A percentile compares a stretch with the other conserved stretches of the same genome.
These are phyloP conservation scores for Cygnus olor DNA, from an alignment of 2,797 vertebrate species.

Conservation along the genomic window DNA sequence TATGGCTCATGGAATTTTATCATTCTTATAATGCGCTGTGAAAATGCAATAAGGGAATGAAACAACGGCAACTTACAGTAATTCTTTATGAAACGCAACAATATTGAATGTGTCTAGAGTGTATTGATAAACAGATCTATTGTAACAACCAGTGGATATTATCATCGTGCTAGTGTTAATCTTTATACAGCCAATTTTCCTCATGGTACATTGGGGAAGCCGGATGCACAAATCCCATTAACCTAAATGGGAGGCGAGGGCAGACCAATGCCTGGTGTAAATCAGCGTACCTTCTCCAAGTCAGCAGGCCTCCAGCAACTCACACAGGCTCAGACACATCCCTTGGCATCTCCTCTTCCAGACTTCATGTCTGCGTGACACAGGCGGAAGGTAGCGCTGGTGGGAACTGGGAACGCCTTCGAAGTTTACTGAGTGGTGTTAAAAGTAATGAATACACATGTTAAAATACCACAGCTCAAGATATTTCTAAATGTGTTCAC, in stretches of 20 bases:
- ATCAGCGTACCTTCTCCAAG: not conserved
- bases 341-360: not conserved
- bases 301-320: not conserved
- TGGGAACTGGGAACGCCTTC: not conserved
- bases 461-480: not conserved
- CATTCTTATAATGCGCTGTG: conserved; percentile 51
- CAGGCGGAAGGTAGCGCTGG: not conserved
- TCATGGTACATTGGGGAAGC: not conserved
- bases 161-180: not conserved
- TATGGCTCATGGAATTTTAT: conserved; percentile 56
- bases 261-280: not conserved
- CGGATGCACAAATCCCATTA: not conserved
- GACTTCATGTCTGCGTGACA: not conserved
- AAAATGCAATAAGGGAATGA: conserved; percentile 61
- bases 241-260: not conserved
- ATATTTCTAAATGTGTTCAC: not conserved
- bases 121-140: conserved; percentile 65
- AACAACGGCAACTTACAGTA: conserved; percentile 36
- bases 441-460: not conserved
- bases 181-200: conserved; percentile 14
- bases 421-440: not conserved
- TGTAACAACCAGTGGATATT: conserved; percentile 18
- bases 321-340: not conserved
- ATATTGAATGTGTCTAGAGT: conserved; percentile 43
- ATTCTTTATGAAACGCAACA: conserved; percentile 49